Evolutionary conservation across 2,888 invertebrate genomes (phyloP), one percentile per base, ranked within the genome.

Genomic region (Cosmia pyralina): DNA sequence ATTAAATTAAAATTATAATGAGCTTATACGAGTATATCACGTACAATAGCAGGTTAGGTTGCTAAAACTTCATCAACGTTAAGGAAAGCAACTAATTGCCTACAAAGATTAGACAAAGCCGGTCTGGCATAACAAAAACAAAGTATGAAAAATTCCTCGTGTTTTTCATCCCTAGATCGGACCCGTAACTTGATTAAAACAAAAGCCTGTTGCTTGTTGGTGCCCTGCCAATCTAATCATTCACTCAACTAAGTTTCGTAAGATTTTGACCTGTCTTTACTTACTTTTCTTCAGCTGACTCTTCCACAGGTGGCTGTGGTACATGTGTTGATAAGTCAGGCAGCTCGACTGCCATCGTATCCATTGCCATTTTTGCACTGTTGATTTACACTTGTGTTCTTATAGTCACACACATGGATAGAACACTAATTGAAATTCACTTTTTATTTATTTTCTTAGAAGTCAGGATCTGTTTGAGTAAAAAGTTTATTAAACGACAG

Each of bases 291-390:
- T 96, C 96, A 1, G 95, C 90, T 0, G 96, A 96, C 77, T 96
- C 96, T 77, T 96, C 96, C 0, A 91, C 86, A 0, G 94, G 91
- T 48, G 92, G 91, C 10, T 91, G 92, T 8, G 94, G 93, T 4
- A 92, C 86, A 74, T 92, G 95, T 28, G 94, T 93, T 62, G 91
- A 90, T 77, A 96, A 82, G 73, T 96, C 96, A 0, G 96, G 96
- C 91, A 96, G 89, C 88, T 96, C 96, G 0, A 96, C 96, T 84
- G 96, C 94, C 96, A 96, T 95, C 53, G 96, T 96, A 85, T 96
- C 96, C 94, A 96, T 96, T 69, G 96, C 96, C 96, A 96, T 96
- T 70, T 86, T 93, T 82, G 73, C 79, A 87, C 87, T 82, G 13
- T 13, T 71, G 68, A 72, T 82, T 84, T 81, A 87, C 81, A 85